These are phyloP conservation scores for Ophraella communa DNA, from an alignment of 2,888 invertebrate genomes.

Conservation along the genomic window DNA sequence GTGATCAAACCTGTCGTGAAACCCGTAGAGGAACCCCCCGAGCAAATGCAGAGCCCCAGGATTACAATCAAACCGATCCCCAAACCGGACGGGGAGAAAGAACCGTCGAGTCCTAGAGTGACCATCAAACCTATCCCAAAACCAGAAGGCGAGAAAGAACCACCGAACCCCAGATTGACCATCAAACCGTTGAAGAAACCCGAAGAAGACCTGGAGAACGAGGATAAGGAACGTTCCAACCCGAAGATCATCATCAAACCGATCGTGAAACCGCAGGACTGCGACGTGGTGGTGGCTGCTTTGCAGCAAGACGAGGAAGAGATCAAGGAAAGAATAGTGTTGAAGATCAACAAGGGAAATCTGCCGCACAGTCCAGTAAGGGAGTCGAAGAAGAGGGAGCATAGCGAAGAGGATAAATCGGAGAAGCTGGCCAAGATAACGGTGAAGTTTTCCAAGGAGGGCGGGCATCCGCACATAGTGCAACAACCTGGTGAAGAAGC, in stretches of 20 bases:
- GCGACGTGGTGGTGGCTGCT: conserved; percentile 54
- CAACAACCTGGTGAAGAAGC: conserved; percentile 42
- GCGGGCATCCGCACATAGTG: conserved; percentile 57
- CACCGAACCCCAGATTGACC: conserved; percentile 59
- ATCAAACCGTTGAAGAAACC: conserved; percentile 64
- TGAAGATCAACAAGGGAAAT: conserved; percentile 70
- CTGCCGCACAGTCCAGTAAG: conserved; percentile 39
- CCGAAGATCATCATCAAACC: conserved; percentile 67
- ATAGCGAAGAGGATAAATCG: conserved; percentile 46
- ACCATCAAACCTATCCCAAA: conserved; percentile 66
- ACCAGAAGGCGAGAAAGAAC: conserved; percentile 50
- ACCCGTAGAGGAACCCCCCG: conserved; percentile 46
- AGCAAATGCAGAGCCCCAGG: conserved; percentile 57
- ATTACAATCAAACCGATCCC: conserved; percentile 66
- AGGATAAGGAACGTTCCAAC: conserved; percentile 41
- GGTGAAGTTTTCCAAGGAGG: conserved; percentile 62
- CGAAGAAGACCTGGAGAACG: conserved; percentile 55
- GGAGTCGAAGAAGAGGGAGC: conserved; percentile 49
- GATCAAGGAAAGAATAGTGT: conserved; percentile 63
- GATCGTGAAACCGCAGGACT: conserved; percentile 60
- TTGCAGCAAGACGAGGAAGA: conserved; percentile 50
- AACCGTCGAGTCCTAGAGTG: conserved; percentile 60
- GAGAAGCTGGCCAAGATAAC: conserved; percentile 64
- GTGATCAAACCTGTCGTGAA: conserved; percentile 62
- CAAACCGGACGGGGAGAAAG: conserved; percentile 56